phyloP scores from a whole-genome alignment of 1,140 invertebrate species.

The Armadillidium nasatum region DNA sequence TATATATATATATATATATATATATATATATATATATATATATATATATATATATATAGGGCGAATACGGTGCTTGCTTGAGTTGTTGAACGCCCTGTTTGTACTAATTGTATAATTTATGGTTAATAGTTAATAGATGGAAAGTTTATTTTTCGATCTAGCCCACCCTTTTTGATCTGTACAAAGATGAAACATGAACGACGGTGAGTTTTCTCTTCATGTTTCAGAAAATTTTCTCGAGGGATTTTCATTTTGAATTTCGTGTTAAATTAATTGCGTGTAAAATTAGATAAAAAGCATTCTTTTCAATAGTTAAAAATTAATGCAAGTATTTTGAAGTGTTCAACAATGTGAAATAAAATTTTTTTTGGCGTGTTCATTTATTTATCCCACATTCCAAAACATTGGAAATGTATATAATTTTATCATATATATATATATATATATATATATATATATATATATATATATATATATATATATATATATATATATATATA shows the following conservation, averaged over 20 bases:
- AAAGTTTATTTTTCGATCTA: constrained; percentile 12
- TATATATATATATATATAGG: background rate
- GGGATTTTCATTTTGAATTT: background rate
- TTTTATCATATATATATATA: too few relatives aligned
- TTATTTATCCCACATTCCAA: too few relatives aligned
- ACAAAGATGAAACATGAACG: constrained; percentile 1
- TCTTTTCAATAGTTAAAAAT: constrained; percentile 10
- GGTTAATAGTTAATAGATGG: constrained; percentile 10
- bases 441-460: too few relatives aligned
- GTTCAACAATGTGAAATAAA: constrained; percentile 13
- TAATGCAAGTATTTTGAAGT: constrained; percentile 13
- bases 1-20: too few relatives aligned
- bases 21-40: too few relatives aligned
- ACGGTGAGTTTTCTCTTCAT: background rate
- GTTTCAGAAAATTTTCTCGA: background rate
- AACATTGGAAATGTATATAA: too few relatives aligned
- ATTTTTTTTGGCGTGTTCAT: too few relatives aligned
- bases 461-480: too few relatives aligned
- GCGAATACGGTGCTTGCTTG: constrained; percentile 6
- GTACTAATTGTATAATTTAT: constrained; percentile 10
- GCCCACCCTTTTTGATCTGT: constrained; percentile 6
- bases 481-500: too few relatives aligned
- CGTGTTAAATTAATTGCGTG: background rate
- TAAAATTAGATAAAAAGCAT: constrained; percentile 2
- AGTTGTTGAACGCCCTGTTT: constrained; percentile 1